Base-by-base conservation (phyloP, 2,797 vertebrate species). In the Amblyopsis hoosieri region DNA sequence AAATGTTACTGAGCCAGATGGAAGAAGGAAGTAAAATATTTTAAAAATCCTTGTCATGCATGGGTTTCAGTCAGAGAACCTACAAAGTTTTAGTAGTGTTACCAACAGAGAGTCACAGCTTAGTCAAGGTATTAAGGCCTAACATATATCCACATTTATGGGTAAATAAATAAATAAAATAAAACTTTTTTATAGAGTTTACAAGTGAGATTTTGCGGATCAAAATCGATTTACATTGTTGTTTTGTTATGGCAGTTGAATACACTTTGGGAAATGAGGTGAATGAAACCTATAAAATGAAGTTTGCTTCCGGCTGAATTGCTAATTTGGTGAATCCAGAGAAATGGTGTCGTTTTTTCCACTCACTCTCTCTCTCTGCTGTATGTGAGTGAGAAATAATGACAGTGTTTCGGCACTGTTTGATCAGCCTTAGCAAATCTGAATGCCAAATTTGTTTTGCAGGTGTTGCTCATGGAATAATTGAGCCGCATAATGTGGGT, bases 381-480 rank as follows among this genome's bases (percentile, higher is more conserved):
- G 83, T 83, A 89, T 90, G 87, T 89, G 90, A 92, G 90, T 86
- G 88, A 90, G 90, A 92, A 92, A 93, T 94, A 93, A 94, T 94
- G 92, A 94, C 90, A 93, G 92, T 90, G 90, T 93, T 94, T 92
- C 85, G 81, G 80, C 80, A 87, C 90, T 90, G 93, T 93, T 93
- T 94, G 92, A 93, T 93, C 91, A 91, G 92, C 90, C 88, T 91
- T 90, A 83, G 88, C 91, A 90, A 91, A 94, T 93, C 90, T 90
- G 89, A 91, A 92, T 92, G 91, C 89, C 91, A 93, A 93, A 93
- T 94, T 93, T 92, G 89, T 92, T 93, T 90, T 89, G 92, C 93
- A 94, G 93, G 93, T 94, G 93, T 93, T 94, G 90, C 91, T 89
- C 90, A 87, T 89, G 88, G 88, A 93, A 92, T 92, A 91, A 91